Conservation (phyloP, 2,888 invertebrate genomes). For the Fragum fragum region DNA sequence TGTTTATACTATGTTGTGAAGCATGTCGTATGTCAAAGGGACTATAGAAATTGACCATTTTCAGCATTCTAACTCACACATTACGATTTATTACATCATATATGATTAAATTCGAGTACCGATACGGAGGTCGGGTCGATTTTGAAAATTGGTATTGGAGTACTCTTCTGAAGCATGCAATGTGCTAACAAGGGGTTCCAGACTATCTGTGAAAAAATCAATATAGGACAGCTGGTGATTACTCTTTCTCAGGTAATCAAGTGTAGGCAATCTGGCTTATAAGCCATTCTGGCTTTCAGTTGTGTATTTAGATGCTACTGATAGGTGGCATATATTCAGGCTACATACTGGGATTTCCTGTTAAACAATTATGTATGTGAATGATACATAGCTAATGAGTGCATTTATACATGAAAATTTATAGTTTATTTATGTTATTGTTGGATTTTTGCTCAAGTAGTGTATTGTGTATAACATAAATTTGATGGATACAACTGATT, state of each 20-base stretch:
- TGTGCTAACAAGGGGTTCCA: background rate
- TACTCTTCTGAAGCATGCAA: background rate
- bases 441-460: no score
- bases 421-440: no score
- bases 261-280: background rate
- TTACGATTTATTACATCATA: no score
- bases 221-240: constrained; percentile 1
- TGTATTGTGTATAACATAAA: no score
- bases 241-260: background rate
- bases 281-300: constrained; percentile 6
- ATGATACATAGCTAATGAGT: background rate
- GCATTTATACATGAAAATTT: background rate
- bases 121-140: no score
- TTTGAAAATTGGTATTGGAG: no score
- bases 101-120: no score
- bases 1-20: no score
- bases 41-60: no score
- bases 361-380: constrained; percentile 16
- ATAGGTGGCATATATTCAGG: constrained; percentile 6
- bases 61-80: no score
- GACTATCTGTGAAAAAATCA: background rate
- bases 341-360: constrained; percentile 6
- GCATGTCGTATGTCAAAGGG: no score
- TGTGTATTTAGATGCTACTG: constrained; percentile 13
- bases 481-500: no score